Evolutionary conservation across 2,113 vertebrate species (phyloP).

Genomic region (Pseudorectes ferrugineus): DNA sequence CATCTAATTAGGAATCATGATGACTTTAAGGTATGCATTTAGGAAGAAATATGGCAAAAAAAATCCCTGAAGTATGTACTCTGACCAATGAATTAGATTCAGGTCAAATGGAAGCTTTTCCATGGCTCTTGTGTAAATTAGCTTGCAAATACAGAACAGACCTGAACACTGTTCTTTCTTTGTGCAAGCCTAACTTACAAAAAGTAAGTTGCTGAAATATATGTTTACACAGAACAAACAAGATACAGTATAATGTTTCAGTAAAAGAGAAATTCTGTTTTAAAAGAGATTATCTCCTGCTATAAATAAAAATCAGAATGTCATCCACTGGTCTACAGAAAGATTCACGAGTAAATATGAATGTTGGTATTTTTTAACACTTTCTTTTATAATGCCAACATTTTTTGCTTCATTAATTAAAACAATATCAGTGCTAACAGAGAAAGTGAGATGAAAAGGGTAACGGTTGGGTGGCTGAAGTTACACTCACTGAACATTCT

Average conservation of each 20-base stretch:
- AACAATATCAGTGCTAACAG: background rate
- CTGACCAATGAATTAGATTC: background rate
- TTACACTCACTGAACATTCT: background rate
- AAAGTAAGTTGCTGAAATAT: background rate
- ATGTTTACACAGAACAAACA: background rate
- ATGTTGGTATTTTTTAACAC: background rate
- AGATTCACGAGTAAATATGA: background rate
- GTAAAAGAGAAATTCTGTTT: background rate
- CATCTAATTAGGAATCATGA: constrained; percentile 4
- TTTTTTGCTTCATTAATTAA: background rate
- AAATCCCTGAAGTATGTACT: background rate
- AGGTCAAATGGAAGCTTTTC: background rate
- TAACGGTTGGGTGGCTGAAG: accelerated
- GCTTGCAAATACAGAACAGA: background rate
- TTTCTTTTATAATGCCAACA: background rate
- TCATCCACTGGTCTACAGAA: background rate
- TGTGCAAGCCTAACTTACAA: background rate
- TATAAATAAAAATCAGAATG: background rate
- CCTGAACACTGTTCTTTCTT: background rate
- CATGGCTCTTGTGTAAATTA: background rate
- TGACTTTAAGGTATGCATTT: background rate
- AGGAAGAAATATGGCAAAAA: background rate
- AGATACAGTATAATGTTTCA: background rate
- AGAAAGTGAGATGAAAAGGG: background rate
- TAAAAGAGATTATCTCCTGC: background rate